Conservation (phyloP, 2,888 invertebrate species). For the Agonopterix subpropinquella region DNA sequence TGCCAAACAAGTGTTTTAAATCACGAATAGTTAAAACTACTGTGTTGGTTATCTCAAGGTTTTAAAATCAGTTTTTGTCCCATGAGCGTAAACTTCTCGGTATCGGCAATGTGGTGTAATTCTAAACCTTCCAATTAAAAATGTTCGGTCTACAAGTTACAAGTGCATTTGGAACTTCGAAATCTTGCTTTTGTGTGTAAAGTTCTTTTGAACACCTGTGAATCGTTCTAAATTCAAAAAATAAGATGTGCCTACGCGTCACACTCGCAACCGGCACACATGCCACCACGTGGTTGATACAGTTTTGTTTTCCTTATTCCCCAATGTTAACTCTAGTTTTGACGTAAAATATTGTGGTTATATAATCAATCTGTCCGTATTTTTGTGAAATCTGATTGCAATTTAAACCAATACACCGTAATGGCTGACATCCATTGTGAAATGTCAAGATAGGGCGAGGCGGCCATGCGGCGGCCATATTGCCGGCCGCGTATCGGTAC, state of each 20-base stretch:
- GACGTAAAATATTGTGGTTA: neutral
- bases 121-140: slow-evolving; percentile 4
- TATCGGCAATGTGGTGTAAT: slow-evolving; percentile 7
- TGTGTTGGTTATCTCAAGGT: slow-evolving; percentile 1
- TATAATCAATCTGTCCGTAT: slow-evolving; percentile 1
- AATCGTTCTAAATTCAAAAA: slow-evolving; percentile 32
- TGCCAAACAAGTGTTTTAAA: slow-evolving; percentile 45
- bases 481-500: slow-evolving; percentile 63
- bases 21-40: no score
- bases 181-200: slow-evolving; percentile 17
- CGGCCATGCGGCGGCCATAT: slow-evolving; percentile 75
- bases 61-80: neutral
- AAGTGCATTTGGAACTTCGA: neutral
- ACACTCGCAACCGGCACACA: slow-evolving; percentile 56
- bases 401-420: slow-evolving; percentile 25
- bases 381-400: slow-evolving; percentile 6
- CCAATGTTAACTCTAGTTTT: slow-evolving; percentile 1
- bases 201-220: slow-evolving; percentile 1
- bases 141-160: neutral
- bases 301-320: slow-evolving; percentile 34
- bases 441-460: slow-evolving; percentile 75
- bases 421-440: slow-evolving; percentile 70
- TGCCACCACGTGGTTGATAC: slow-evolving; percentile 67
- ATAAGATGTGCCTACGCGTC: slow-evolving; percentile 66
- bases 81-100: neutral